Percentiles rank a stretch among this genome's conserved stretches.
Evolutionary conservation across 2,113 vertebrate species (phyloP).

Genomic region (Neogale vison): DNA sequence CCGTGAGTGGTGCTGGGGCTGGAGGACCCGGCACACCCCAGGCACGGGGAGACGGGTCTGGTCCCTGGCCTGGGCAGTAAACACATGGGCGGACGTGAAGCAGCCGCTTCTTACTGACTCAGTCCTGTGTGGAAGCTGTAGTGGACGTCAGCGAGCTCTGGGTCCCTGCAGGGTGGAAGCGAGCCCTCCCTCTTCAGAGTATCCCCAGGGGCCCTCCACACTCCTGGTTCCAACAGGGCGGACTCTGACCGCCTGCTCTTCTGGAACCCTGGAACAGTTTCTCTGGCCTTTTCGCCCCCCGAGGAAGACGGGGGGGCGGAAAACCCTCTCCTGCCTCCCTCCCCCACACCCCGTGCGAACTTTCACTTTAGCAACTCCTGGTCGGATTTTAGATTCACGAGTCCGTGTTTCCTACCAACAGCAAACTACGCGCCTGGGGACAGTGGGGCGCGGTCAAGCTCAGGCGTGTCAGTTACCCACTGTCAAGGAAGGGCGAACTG

Average conservation of each 20-base stretch:
- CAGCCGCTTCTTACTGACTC: not conserved
- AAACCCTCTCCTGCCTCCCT: not conserved
- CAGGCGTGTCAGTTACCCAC: not conserved
- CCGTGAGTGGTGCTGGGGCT: not conserved
- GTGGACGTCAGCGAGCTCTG: not conserved
- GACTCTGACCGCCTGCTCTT: not conserved
- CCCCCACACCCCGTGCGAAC: not conserved
- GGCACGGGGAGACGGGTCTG: too few species aligned
- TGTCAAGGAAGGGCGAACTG: not conserved
- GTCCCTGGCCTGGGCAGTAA: not conserved
- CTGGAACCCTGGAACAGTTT: not conserved
- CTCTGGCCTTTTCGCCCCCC: not conserved
- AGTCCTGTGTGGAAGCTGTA: too few species aligned
- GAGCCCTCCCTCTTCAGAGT: not conserved
- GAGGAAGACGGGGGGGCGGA: not conserved
- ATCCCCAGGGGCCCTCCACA: not conserved
- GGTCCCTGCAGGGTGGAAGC: not conserved
- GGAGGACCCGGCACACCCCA: not conserved
- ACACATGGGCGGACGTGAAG: rapidly evolving
- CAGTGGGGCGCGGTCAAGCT: rapidly evolving
- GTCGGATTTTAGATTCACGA: not conserved
- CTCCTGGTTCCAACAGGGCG: rapidly evolving
- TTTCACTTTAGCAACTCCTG: not conserved
- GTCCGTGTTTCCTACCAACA: not conserved
- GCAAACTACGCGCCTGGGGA: not conserved